Conservation (phyloP, 2,113 vertebrate genomes). For the Psephotus haematonotus region DNA sequence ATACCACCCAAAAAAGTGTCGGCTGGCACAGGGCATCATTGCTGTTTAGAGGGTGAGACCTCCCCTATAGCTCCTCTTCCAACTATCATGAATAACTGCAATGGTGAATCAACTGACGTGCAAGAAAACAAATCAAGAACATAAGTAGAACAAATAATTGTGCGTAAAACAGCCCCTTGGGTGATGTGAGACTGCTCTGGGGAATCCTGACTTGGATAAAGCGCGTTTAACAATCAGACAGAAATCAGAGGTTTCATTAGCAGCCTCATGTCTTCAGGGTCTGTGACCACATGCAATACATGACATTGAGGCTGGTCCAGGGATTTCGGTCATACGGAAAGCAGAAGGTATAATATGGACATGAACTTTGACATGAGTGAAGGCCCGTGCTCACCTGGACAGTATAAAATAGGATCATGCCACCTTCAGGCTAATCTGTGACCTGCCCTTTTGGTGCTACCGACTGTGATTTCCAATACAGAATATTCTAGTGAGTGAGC, state of each 20-base stretch:
- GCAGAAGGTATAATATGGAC: neutral
- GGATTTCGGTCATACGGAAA: neutral
- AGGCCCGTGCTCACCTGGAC: neutral
- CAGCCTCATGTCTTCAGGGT: neutral
- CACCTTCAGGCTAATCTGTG: neutral
- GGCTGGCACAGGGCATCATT: neutral
- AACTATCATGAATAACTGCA: neutral
- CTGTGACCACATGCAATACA: neutral
- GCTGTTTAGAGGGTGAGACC: neutral
- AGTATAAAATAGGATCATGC: neutral
- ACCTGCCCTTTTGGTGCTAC: accelerated
- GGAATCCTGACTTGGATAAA: neutral
- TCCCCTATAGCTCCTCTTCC: neutral
- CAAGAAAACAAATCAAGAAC: neutral
- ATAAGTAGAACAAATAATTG: accelerated
- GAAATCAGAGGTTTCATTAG: no score
- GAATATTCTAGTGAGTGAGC: neutral
- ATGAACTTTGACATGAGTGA: neutral
- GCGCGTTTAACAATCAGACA: neutral
- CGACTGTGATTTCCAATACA: neutral
- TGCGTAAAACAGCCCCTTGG: neutral
- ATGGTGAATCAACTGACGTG: neutral
- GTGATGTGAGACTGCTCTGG: neutral
- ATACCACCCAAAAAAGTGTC: accelerated
- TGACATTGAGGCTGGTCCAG: neutral